phyloP scores from a whole-genome alignment of 2,113 vertebrate genomes.

The Acanthisitta chloris region DNA sequence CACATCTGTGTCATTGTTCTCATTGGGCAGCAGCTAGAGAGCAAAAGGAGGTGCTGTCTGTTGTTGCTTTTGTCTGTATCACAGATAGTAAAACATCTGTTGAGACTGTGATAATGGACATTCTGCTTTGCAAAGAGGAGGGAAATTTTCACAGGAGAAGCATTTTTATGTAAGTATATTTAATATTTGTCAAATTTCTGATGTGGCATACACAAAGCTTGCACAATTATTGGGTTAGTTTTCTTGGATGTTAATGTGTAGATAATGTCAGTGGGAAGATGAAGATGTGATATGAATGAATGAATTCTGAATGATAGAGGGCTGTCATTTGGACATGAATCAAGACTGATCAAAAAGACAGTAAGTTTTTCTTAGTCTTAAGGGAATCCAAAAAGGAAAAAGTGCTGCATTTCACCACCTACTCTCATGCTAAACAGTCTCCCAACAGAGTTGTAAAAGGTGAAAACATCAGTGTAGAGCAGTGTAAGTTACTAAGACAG shows the following conservation, averaged over 20 bases:
- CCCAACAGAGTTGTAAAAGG: not conserved
- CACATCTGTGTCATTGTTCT: not conserved
- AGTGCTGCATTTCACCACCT: not conserved
- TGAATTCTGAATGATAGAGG: not conserved
- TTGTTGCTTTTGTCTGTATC: not conserved
- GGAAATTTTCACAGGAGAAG: not conserved
- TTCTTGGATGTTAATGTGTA: not conserved
- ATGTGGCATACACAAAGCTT: not conserved
- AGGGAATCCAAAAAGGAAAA: not conserved
- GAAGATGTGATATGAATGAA: not conserved
- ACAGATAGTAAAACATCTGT: not conserved
- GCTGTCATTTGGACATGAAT: not conserved
- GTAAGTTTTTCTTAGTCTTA: not conserved
- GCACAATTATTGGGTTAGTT: not conserved
- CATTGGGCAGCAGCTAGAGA: not conserved
- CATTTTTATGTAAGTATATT: not conserved
- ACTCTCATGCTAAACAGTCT: not conserved
- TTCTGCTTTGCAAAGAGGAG: not conserved
- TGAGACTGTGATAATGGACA: not conserved
- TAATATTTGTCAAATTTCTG: not conserved
- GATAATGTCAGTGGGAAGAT: not conserved
- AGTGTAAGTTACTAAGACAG: not conserved
- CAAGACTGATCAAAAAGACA: not conserved
- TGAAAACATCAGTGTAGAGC: not conserved
- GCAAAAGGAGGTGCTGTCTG: not conserved